Conservation (phyloP, 2,797 vertebrate genomes). For the Antennarius maculatus region DNA sequence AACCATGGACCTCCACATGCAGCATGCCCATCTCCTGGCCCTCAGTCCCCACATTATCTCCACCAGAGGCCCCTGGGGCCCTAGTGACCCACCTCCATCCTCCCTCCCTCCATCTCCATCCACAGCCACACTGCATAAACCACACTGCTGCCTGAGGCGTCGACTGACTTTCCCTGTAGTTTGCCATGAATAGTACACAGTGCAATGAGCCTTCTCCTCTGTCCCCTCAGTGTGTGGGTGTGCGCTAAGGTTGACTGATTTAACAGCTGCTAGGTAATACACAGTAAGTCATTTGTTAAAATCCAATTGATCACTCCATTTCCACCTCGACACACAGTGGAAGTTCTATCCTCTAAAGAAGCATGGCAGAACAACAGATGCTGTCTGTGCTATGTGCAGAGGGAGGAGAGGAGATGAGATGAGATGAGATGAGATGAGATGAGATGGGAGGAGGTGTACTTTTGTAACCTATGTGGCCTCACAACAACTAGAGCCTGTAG, state of each 20-base stretch:
- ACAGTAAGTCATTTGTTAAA: conserved; percentile 85
- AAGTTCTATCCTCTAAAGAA: conserved; percentile 59
- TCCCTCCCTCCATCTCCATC: conserved; percentile 65
- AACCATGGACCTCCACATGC: conserved; percentile 74
- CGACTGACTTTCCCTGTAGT: conserved; percentile 84
- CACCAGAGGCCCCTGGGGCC: conserved; percentile 65
- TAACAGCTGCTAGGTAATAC: conserved; percentile 83
- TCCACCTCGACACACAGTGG: conserved; percentile 73
- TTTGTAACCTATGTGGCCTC: conserved; percentile 37
- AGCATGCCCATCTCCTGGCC: conserved; percentile 61
- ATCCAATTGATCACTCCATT: conserved; percentile 84
- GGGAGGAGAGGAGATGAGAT: conserved; percentile 34
- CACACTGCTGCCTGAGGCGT: conserved; percentile 70
- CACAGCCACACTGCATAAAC: conserved; percentile 51
- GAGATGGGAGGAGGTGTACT: conserved; percentile 5
- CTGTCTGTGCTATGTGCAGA: conserved; percentile 34
- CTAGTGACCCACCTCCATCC: conserved; percentile 70
- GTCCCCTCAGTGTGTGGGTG: conserved; percentile 59
- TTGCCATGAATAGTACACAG: conserved; percentile 71
- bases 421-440: conserved; percentile 27
- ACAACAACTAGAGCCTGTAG: conserved; percentile 20
- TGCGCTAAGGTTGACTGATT: conserved; percentile 79
- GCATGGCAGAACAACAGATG: conserved; percentile 75
- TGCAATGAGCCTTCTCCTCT: conserved; percentile 62
- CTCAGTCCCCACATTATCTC: conserved; percentile 69